Evolutionary conservation across 2,113 vertebrate genomes (phyloP), one percentile per base, ranked within the genome.

Genomic region (Myotis brandtii): DNA sequence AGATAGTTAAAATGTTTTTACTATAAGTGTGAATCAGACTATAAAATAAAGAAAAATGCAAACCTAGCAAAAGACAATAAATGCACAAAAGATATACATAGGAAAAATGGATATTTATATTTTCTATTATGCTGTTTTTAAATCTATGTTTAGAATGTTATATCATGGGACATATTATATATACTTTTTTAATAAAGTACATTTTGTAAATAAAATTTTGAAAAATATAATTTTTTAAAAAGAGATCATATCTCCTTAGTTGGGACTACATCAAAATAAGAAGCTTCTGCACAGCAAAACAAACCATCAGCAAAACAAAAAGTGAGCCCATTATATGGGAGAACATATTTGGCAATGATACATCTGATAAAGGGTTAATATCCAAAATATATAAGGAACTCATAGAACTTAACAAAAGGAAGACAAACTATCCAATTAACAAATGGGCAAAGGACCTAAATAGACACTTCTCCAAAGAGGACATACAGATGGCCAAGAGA

Each of bases 161-260:
- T 92, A 62, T 88, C 37, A 52, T 56, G 40, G 66, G 13, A 72
- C 37, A 32, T 89, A 85, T 75, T 85, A 77, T 69, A 76, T 88
- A 88, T 10, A 84, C 46, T 86, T 96, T 94, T 62, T 66, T 84
- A 96, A 94, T 96, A 95, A 95, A 97, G 18, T 72, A 90, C 23
- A 80, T 52, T 96, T 96, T 96, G 21, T 69, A 70, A 89, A 86
- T 85, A 89, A 83, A 64, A 76, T 23, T 64, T 82, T 69, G 52
- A 48, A 89, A 91, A 79, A 32, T 13, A 37, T 59, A 62, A 6
- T 48, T 48, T 76, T 76, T 76, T n/a, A 1, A 67, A 89, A 92
- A 85, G 43, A 48, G 3, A 81, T 32, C 10, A 46, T 46, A 46
- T 46, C 46, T 46, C 46, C 46, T 46, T 46, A 46, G 46, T 46